A percentile compares a stretch with the other conserved stretches of the same genome.
These are phyloP conservation scores for Pipistrellus pygmaeus DNA, from an alignment of 2,797 vertebrate genomes.

Conservation along the genomic window DNA sequence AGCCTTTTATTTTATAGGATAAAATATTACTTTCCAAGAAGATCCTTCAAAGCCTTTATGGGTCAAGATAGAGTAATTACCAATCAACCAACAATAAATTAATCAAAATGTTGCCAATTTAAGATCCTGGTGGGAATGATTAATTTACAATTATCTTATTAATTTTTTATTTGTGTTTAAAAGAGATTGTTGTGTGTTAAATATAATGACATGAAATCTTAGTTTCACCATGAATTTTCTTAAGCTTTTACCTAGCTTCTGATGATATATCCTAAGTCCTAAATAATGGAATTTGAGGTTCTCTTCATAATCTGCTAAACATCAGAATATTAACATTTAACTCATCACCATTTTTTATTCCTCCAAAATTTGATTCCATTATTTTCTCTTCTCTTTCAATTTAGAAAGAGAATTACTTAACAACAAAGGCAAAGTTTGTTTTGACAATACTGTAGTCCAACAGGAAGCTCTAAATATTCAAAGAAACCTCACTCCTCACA, in stretches of 20 bases:
- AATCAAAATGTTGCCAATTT: constrained; percentile 43
- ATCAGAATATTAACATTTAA: constrained; percentile 31
- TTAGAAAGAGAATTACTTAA: constrained; percentile 59
- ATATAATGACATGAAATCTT: constrained; percentile 29
- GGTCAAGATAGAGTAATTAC: constrained; percentile 6
- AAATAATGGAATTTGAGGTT: constrained; percentile 24
- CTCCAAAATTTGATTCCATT: constrained; percentile 10
- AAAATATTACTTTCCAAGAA: constrained; percentile 26
- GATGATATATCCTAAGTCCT: constrained; percentile 4
- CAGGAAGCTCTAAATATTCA: constrained; percentile 65
- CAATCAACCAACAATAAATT: not conserved
- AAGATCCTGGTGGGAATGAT: not conserved
- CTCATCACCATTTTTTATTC: constrained; percentile 14
- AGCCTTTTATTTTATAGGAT: not conserved
- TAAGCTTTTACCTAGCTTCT: constrained; percentile 42
- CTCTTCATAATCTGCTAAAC: constrained; percentile 6
- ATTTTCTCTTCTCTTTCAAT: constrained; percentile 45
- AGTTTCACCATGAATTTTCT: constrained; percentile 48
- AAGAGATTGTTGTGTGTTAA: not conserved
- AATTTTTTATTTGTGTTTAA: constrained; percentile 40
- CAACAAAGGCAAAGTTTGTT: constrained; percentile 53
- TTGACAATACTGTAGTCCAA: constrained; percentile 43
- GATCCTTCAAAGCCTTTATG: constrained; percentile 5
- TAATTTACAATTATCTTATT: constrained; percentile 56
- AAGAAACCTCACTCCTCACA: constrained; percentile 64